Evolutionary conservation across 2,113 vertebrate species (phyloP), one percentile per base, ranked within the genome.

Genomic region (Panurus biarmicus): DNA sequence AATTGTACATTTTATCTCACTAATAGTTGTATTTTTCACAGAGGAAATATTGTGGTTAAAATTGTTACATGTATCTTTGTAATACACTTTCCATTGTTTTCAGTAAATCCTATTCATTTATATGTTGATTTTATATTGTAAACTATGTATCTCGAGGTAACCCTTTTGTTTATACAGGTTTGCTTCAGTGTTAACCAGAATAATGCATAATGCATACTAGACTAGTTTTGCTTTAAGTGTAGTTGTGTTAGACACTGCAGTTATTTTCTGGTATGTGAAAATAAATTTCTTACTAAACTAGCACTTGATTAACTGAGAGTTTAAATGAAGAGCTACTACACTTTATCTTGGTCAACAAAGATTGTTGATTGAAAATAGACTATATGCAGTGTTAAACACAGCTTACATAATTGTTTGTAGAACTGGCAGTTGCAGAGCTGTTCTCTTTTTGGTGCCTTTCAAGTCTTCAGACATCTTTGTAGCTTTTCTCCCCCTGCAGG

Each of bases 1-100:
- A 98, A 97, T 97, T 98, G 97, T 98, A 98, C 97, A 98, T 98
- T 98, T 98, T 98, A 98, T 98, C 98, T 98, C 98, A 98, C 98
- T 98, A 98, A 98, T 98, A 99, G 98, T 98, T 98, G 97, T 99
- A 99, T 99, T 99, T 99, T 99, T 99, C 98, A 98, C 98, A 98
- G 98, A 98, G 98, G 97, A 98, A 98, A 98, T 98, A 98, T 98
- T 98, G 97, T 98, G 97, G 97, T 98, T 98, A 96, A 98, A 98
- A 97, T 97, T 98, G 97, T 98, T 98, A 98, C 97, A 97, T 98
- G 97, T 98, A 98, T 97, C 95, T 98, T 98, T 98, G 97, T 98
- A 98, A 97, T 98, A 98, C 97, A 98, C 96, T 97, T 98, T 97
- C 96, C 94, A 97, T 98, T 97, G 97, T 98, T 98, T 98, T 96